Evolutionary conservation across 2,113 vertebrate genomes (phyloP), one percentile per base, ranked within the genome.

Genomic region (Sprattus sprattus): DNA sequence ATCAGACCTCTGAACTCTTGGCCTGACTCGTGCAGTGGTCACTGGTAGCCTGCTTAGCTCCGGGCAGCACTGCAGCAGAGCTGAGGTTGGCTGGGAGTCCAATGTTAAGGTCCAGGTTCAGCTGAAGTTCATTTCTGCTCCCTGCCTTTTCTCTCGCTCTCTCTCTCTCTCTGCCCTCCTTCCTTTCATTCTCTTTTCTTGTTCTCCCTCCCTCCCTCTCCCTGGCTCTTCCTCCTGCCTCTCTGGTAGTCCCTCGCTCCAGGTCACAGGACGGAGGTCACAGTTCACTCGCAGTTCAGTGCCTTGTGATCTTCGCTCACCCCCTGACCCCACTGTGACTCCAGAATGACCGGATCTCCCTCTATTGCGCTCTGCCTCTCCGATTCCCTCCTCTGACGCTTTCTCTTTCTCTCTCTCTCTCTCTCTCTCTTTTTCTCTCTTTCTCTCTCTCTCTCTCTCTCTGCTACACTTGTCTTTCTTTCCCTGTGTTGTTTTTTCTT

Each of bases 91-190:
- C 7, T 25, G 81, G 64, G 81, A 93, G 95, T 92, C 94, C 94
- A 93, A 49, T 92, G 93, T 92, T 94, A 91, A 85, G 90, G 83
- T 89, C 64, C 94, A 95, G 95, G 95, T 94, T 96, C 95, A 96
- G 94, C 94, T 92, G 92, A 96, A 96, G 96, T 95, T 96, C 95
- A 96, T 94, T 95, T 95, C 95, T 96, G 93, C 91, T 88, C 90
- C 87, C 91, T 67, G 64, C n/a, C 22, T 67, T 67, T 28, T 67
- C 18, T 57, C 13, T 57, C 52, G 25, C 3, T 67, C 64, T 67
- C n/a, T 67, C 64, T 28, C 25, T 25, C 6, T 28, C 60, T 67
- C 60, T 28, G n/a, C n/a, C n/a, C n/a, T 1, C 39, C 39, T 39
- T 39, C 39, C 39, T 39, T 39, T 39, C 39, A 39, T 39, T 39